These are phyloP conservation scores for Pseudochirops cupreus DNA, from an alignment of 2,797 vertebrate species.

Conservation along the genomic window DNA sequence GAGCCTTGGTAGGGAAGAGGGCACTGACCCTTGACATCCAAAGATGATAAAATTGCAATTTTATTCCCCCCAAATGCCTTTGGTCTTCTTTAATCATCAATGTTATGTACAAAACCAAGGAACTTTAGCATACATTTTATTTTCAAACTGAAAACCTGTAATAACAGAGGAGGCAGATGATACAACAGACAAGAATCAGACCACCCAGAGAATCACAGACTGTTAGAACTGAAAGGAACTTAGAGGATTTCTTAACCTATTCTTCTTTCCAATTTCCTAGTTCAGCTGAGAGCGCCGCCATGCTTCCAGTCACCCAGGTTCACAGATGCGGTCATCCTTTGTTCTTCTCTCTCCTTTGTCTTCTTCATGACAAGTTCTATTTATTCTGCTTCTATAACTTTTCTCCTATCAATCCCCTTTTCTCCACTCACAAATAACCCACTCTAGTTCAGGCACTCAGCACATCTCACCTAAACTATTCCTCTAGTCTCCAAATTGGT, in stretches of 20 bases:
- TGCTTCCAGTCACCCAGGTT: neutral
- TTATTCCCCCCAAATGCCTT: slow-evolving; percentile 65
- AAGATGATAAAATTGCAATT: slow-evolving; percentile 61
- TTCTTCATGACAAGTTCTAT: neutral
- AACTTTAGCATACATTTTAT: slow-evolving; percentile 67
- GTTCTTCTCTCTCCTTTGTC: neutral
- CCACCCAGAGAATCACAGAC: slow-evolving; percentile 77
- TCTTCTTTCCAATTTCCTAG: neutral
- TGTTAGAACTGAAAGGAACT: neutral
- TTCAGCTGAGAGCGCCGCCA: neutral
- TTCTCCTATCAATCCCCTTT: neutral
- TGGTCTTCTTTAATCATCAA: slow-evolving; percentile 61
- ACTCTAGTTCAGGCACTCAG: neutral
- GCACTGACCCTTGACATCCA: slow-evolving; percentile 54
- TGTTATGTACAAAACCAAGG: slow-evolving; percentile 62
- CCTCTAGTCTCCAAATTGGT: neutral
- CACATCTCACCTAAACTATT: neutral
- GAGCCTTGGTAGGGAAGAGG: slow-evolving; percentile 55
- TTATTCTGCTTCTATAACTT: neutral
- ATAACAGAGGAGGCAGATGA: slow-evolving; percentile 70
- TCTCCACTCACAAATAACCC: neutral
- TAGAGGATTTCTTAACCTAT: neutral
- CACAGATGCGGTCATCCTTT: neutral
- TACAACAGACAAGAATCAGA: slow-evolving; percentile 68
- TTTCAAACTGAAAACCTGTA: slow-evolving; percentile 76